phyloP scores from a whole-genome alignment of 2,113 vertebrate species.

The Leptobrachium leishanense region DNA sequence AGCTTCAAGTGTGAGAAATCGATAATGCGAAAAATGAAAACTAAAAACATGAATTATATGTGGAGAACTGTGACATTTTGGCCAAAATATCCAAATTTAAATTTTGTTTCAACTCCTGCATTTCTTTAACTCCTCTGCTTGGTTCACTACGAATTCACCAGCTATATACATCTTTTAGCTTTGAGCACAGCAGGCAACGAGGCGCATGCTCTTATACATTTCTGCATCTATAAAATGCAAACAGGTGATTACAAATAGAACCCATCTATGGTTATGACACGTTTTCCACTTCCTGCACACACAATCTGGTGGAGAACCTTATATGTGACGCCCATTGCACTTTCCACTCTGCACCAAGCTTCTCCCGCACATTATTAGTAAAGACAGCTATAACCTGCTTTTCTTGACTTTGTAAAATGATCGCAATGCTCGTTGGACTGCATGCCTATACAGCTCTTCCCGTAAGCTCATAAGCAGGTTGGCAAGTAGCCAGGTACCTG shows the following conservation, averaged over 20 bases:
- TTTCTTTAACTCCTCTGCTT: too few relatives aligned
- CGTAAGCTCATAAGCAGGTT: neutral
- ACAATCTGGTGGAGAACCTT: neutral
- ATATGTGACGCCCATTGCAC: neutral
- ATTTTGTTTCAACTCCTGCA: too few relatives aligned
- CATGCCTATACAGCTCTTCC: constrained; percentile 29
- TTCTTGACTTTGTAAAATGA: neutral
- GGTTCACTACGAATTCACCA: too few relatives aligned
- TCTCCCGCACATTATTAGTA: constrained; percentile 11
- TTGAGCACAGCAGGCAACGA: too few relatives aligned
- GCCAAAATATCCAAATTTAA: too few relatives aligned
- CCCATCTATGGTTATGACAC: neutral
- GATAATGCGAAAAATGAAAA: too few relatives aligned
- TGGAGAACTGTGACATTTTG: too few relatives aligned
- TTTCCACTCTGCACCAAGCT: neutral
- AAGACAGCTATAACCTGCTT: neutral
- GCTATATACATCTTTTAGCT: too few relatives aligned
- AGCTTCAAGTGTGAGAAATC: too few relatives aligned
- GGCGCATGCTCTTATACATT: too few relatives aligned
- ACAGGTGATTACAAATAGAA: neutral
- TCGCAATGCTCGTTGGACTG: constrained; percentile 13
- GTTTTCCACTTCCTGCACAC: constrained; percentile 17
- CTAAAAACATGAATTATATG: too few relatives aligned
- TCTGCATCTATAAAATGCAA: neutral
- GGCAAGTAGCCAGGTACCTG: too few relatives aligned